Evolutionary conservation across 2,113 vertebrate species (phyloP), one percentile per base, ranked within the genome.

Genomic region (Bostrychus sinensis): DNA sequence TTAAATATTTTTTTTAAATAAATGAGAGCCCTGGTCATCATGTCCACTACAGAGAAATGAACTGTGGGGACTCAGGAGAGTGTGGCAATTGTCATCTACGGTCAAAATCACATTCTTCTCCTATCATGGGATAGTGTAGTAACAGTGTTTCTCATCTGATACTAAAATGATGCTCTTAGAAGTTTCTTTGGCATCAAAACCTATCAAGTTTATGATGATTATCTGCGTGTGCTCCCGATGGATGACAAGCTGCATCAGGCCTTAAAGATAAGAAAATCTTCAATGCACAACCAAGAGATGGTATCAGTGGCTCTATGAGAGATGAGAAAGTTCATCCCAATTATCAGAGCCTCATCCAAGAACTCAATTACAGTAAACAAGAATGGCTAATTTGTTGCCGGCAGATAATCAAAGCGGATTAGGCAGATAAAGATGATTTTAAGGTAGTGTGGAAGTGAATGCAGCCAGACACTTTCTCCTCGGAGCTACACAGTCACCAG

Each of bases 341-440:
- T 75, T 80, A 77, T 65, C 69, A 62, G 84, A 71, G 70, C 51
- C 77, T 86, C 82, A 78, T 82, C 58, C 67, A 85, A 86, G 77
- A 87, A 74, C 75, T 85, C 81, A 83, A 82, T 83, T 82, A 87
- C 70, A 85, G 87, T 86, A 90, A 90, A 89, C 82, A 90, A 88
- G 73, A 86, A 85, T 80, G 80, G 88, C 83, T 86, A 84, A 87
- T 89, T 81, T 80, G 62, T 85, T 87, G 82, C 84, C 88, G 87
- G 77, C 62, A 81, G 86, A 87, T 90, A 80, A 87, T 89, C 88
- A 83, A 48, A 48, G 45, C 22, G 45, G 45, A 48, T 48, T 48
- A 48, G 81, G 81, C 57, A 79, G 86, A 92, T 88, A 83, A 80
- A 81, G 84, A 64, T 75, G 83, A 88, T 84, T 74, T 87, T 82